phyloP scores from a whole-genome alignment of 2,888 invertebrate genomes.

The Micropterix aruncella region DNA sequence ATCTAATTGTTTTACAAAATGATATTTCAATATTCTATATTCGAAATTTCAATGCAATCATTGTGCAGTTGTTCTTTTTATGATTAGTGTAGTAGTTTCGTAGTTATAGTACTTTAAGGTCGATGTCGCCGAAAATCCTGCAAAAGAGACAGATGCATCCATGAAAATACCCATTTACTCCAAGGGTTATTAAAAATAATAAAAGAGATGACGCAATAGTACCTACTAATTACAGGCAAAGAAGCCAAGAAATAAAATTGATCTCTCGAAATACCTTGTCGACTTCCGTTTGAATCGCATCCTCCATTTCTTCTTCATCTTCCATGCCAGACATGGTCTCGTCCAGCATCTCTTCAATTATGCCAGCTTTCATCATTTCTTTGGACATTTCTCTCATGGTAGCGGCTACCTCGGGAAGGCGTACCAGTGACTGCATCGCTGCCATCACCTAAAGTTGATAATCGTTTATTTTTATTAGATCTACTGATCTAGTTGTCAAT shows the following conservation, averaged over 20 bases:
- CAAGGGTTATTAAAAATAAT: neutral
- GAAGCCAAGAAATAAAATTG: slow-evolving; percentile 2
- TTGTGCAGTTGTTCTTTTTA: too few species aligned
- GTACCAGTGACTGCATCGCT: slow-evolving; percentile 85
- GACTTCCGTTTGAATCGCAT: slow-evolving; percentile 87
- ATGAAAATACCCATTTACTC: too few species aligned
- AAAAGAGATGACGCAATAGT: neutral
- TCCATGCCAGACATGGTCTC: slow-evolving; percentile 92
- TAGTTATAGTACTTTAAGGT: too few species aligned
- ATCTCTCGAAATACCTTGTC: slow-evolving; percentile 68
- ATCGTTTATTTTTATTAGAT: neutral
- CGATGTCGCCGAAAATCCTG: too few species aligned
- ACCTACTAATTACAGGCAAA: slow-evolving; percentile 1
- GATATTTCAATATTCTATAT: too few species aligned
- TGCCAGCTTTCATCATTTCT: slow-evolving; percentile 99
- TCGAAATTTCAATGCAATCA: too few species aligned
- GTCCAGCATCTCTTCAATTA: slow-evolving; percentile 98
- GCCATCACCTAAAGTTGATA: slow-evolving; percentile 53
- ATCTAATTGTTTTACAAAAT: too few species aligned
- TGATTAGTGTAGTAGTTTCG: too few species aligned
- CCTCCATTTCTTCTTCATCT: slow-evolving; percentile 91
- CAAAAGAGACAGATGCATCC: too few species aligned
- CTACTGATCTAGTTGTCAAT: neutral
- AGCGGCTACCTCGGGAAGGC: slow-evolving; percentile 84
- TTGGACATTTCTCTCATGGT: slow-evolving; percentile 97